Percentiles rank a stretch among this genome's conserved stretches.
These are phyloP conservation scores for Dasyornis broadbenti DNA, from an alignment of 2,113 vertebrate species.

Conservation along the genomic window DNA sequence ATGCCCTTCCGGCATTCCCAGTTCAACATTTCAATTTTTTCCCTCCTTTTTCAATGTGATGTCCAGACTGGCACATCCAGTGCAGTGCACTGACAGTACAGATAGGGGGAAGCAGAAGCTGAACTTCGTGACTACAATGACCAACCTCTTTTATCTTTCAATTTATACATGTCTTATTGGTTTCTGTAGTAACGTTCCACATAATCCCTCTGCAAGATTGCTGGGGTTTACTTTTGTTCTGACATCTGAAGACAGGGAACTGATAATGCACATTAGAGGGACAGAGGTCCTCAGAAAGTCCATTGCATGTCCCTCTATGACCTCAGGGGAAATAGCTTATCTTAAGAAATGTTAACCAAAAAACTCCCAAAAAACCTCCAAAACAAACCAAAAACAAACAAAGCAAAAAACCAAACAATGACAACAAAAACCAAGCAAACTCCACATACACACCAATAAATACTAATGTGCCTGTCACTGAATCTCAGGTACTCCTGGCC, in stretches of 20 bases:
- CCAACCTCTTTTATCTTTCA: background rate
- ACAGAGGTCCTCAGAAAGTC: background rate
- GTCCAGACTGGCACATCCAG: background rate
- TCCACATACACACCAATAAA: background rate
- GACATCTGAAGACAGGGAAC: background rate
- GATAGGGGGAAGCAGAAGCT: background rate
- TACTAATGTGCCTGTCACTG: background rate
- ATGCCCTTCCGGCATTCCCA: background rate
- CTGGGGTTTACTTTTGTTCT: background rate
- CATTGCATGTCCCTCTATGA: background rate
- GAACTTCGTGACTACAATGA: background rate
- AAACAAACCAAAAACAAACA: background rate
- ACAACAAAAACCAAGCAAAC: background rate
- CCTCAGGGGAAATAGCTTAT: background rate
- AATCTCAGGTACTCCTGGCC: background rate
- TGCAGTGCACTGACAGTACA: background rate
- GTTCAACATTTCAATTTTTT: background rate
- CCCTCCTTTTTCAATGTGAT: background rate
- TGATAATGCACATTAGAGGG: background rate
- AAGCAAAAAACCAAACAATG: background rate
- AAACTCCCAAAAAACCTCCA: background rate
- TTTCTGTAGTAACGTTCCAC: background rate
- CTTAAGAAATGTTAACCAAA: background rate
- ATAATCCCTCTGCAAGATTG: background rate
- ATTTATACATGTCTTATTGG: background rate